Base-by-base conservation (phyloP, 2,113 vertebrate genomes). In the Trochalopteron elliotii region DNA sequence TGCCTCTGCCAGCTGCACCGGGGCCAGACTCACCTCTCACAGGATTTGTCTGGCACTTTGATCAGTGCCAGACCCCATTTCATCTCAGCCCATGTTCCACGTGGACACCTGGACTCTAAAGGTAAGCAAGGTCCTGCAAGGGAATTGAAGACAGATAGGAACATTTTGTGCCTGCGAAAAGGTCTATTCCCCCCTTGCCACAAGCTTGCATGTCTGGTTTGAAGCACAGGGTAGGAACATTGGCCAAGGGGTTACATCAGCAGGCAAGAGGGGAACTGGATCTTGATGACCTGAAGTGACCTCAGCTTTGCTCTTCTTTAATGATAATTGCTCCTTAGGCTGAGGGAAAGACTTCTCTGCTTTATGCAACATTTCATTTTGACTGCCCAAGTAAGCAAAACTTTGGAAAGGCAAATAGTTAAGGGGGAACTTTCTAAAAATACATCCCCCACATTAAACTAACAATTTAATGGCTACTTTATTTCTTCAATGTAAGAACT, bases 1-100 rank as follows among this genome's bases (percentile, higher is more conserved):
- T 65, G 39, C 20, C 55, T 47, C 31, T 56, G 55, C 31, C 83
- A 68, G n/a, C 39, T 63, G 40, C 0, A 0, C 50, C 0, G 0
- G 27, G 71, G 19, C 33, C 71, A 81, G 56, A 8, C n/a, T 84
- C 16, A 6, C 53, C 28, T 85, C 37, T 44, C 2, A 0, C 71
- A 53, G 5, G 0, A 23, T 49, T 49, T 49, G 23, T 49, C 47
- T 49, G 47, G 23, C 47, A 49, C 47, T 49, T 49, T 49, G 47
- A 55, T 4, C 30, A 37, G 20, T 37, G 49, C n/a, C 87, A 64
- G 44, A 27, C 15, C 20, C 21, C 10, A 5, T 14, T 35, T 64
- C 45, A 37, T 37, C 44, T 42, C 52, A 67, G 72, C 42, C n/a
- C 0, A 0, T 39, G 45, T 5, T 69, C 50, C 6, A 2, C 10